Evolutionary conservation across 2,113 vertebrate genomes (phyloP).

Genomic region (Pagrus major): DNA sequence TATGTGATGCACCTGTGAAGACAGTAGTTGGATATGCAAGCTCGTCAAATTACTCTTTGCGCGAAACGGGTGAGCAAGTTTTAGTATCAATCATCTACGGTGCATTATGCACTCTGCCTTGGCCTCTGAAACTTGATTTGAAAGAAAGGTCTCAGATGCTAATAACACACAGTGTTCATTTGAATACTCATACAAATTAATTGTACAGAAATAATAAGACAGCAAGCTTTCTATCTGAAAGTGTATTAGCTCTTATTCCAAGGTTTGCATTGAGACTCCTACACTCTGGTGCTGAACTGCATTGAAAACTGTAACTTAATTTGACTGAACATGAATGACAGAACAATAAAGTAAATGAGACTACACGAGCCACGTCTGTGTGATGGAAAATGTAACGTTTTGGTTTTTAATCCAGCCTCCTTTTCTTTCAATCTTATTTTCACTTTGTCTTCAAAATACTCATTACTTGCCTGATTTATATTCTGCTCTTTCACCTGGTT

Average conservation of each 20-base stretch:
- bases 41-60: neutral
- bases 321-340: conserved; percentile 25
- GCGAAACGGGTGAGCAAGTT: neutral
- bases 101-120: neutral
- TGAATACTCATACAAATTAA: neutral
- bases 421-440: conserved; percentile 17
- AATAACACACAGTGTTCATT: neutral
- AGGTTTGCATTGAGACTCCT: neutral
- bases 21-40: too few relatives aligned
- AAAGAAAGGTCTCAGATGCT: neutral
- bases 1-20: too few relatives aligned
- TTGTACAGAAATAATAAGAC: neutral
- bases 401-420: neutral
- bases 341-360: conserved; percentile 25
- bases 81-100: neutral
- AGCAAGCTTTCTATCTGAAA: neutral
- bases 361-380: neutral
- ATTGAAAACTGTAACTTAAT: conserved; percentile 44
- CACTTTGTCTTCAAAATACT: conserved; percentile 42
- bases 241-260: neutral
- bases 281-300: neutral
- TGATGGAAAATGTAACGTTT: neutral
- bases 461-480: conserved; percentile 51
- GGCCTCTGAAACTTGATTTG: neutral
- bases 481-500: conserved; percentile 28